Conservation (phyloP, 2,113 vertebrate species). For the Melanocharis versteri region DNA sequence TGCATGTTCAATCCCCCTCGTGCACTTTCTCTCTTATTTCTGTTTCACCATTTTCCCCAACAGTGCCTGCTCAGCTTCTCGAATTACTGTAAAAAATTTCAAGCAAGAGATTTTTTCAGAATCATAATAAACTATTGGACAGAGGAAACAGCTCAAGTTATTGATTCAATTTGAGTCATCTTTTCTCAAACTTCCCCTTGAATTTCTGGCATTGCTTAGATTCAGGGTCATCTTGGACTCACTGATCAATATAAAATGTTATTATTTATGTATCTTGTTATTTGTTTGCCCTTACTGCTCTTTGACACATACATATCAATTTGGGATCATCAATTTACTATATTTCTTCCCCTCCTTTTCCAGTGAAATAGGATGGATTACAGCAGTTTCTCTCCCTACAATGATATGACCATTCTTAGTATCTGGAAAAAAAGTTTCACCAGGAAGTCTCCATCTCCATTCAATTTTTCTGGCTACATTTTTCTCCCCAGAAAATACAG, state of each 20-base stretch:
- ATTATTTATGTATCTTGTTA: not conserved
- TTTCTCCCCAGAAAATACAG: not conserved
- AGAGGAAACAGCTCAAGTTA: not conserved
- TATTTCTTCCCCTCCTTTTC: not conserved
- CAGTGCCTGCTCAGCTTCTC: not conserved
- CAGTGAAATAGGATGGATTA: not conserved
- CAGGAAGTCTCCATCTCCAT: accelerated
- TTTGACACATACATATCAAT: not conserved
- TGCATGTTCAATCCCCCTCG: not conserved
- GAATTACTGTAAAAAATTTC: not conserved
- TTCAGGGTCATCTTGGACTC: not conserved
- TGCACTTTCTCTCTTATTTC: not conserved
- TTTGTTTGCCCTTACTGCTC: not conserved
- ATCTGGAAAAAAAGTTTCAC: not conserved
- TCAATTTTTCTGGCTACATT: not conserved
- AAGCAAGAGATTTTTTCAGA: not conserved
- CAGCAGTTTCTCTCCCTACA: not conserved
- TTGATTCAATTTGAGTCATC: not conserved
- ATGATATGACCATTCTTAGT: not conserved
- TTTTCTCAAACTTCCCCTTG: not conserved
- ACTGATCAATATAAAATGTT: not conserved
- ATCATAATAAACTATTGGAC: not conserved
- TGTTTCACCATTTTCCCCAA: not conserved
- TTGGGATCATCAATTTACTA: not conserved
- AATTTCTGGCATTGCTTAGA: not conserved